Base-by-base conservation (phyloP, 1,140 invertebrate species). In the Maconellicoccus hirsutus region DNA sequence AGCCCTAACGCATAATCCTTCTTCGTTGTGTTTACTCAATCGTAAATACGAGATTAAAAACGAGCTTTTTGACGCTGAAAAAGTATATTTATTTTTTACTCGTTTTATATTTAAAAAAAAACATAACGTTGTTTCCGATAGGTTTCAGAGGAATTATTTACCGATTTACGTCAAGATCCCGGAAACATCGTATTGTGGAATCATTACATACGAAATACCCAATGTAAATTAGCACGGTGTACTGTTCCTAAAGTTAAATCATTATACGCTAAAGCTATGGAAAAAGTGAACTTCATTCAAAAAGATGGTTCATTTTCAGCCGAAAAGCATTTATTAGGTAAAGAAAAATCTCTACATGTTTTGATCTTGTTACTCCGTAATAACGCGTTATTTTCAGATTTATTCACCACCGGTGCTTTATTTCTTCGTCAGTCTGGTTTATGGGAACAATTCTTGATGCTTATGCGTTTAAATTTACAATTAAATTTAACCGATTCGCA, bases 341-440 rank as follows among this genome's bases (percentile, higher is more conserved):
- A 52, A 3, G 12, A 19, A 52, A 52, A 52, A n/a, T n/a, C n/a
- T 52, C n/a, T 16, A 16, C 42, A 52, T 52, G n/a, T 52, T 29
- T 14, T 23, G 25, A 39, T 26, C 6, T 25, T 42, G 29, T 25
- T 71, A n/a, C n/a, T n/a, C n/a, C 16, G 16, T 61, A 16, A 63
- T 25, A 69, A 33, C 25, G 7, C 52, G 22, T 73, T 29, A 16
- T 76, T 76, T 75, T 52, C 73, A 82, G 79, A 79, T 73, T 76
- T 87, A 72, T 78, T 87, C 26, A 82, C 84, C 74, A 82, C 84
- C 71, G 86, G 83, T 74, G 80, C 85, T 6, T 78, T 84, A 22
- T 87, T 87, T 76, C 75, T 89, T n/a, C 82, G 86, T 27, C 86
- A 89, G 76, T 81, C 84, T 66, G 85, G 85, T 2, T 77, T 86